These are phyloP conservation scores for Cyclopterus lumpus DNA, from an alignment of 2,797 vertebrate genomes.

Conservation along the genomic window DNA sequence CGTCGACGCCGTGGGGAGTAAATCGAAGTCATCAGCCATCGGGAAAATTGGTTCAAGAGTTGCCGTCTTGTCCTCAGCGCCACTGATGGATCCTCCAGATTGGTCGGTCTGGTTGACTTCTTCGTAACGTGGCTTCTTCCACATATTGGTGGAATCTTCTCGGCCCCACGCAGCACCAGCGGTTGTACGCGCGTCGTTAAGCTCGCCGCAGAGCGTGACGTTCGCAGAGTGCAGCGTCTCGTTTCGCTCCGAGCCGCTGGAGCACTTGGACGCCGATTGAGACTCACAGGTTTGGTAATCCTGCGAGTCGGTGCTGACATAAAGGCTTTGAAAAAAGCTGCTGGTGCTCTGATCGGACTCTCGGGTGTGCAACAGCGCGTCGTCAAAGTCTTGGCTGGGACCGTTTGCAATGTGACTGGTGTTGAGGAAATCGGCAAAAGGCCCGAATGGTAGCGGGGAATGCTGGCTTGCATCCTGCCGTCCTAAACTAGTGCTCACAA, in stretches of 20 bases:
- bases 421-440: conserved; percentile 41
- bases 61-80: not conserved
- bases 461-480: conserved; percentile 11
- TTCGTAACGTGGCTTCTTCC: not conserved
- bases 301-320: conserved; percentile 73
- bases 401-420: conserved; percentile 4
- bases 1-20: not conserved
- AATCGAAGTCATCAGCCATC: conserved; percentile 1
- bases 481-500: conserved; percentile 2
- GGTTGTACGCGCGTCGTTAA: conserved; percentile 5
- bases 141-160: not conserved
- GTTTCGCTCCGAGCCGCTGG: conserved; percentile 24
- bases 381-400: conserved; percentile 9
- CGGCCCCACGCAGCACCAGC: not conserved
- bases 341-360: conserved; percentile 44
- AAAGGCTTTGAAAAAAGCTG: conserved; percentile 66
- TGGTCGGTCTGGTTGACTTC: not conserved
- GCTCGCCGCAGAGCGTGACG: conserved; percentile 37
- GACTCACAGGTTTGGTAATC: conserved; percentile 74
- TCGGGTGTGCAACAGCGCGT: not conserved
- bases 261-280: conserved; percentile 59
- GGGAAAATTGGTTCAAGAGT: conserved; percentile 10
- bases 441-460: conserved; percentile 69
- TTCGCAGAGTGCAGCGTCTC: conserved; percentile 31
- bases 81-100: not conserved